Evolutionary conservation across 1,140 invertebrate species (phyloP).

Genomic region (Nasonia longicornis): DNA sequence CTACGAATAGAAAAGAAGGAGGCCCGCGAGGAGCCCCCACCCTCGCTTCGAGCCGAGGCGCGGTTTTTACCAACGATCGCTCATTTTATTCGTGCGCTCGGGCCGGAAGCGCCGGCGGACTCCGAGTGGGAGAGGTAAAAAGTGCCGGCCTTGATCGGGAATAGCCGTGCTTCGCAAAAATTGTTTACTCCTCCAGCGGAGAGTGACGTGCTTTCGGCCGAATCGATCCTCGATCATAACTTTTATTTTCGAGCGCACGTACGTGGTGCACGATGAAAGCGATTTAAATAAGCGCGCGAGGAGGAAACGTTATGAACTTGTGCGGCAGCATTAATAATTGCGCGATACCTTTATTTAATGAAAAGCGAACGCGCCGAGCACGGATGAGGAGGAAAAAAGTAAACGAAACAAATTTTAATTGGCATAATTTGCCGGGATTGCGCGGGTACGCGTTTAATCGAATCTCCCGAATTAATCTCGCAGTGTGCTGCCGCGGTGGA

Average conservation of each 20-base stretch:
- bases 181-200: too few relatives aligned
- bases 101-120: not conserved
- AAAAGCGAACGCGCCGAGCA: not conserved
- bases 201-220: too few relatives aligned
- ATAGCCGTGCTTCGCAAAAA: too few relatives aligned
- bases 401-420: not conserved
- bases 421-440: not conserved
- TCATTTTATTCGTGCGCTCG: conserved; percentile 42
- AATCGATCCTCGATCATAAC: not conserved
- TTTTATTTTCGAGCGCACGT: not conserved
- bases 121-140: conserved; percentile 33
- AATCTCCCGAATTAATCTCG: conserved; percentile 34
- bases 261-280: not conserved
- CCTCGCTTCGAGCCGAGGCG: not conserved
- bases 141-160: conserved; percentile 66
- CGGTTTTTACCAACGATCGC: conserved; percentile 32
- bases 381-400: not conserved
- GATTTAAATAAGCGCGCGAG: not conserved
- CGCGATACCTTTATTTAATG: not conserved
- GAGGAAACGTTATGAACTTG: not conserved
- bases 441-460: conserved; percentile 19
- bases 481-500: not conserved
- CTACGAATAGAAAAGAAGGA: conserved; percentile 42
- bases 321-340: not conserved
- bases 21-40: conserved; percentile 2